Evolutionary conservation across 2,888 invertebrate genomes (phyloP).

Genomic region (Drosophila diplacantha): DNA sequence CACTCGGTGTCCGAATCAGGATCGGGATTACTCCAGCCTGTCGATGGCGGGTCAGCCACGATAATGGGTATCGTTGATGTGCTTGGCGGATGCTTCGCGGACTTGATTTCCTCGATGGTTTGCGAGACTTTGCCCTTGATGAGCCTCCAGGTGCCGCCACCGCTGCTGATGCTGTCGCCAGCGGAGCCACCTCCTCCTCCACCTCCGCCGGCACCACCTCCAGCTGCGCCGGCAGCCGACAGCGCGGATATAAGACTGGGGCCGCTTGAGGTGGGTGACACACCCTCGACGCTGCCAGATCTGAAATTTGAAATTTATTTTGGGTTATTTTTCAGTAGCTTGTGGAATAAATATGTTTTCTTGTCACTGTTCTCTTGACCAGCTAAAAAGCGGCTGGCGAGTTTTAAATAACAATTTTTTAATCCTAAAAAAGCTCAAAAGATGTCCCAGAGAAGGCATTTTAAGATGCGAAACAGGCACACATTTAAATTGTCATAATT

Average conservation of each 20-base stretch:
- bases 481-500: no score
- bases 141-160: constrained; percentile 76
- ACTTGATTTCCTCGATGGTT: constrained; percentile 78
- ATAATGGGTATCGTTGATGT: constrained; percentile 54
- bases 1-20: constrained; percentile 75
- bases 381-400: no score
- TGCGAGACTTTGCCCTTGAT: constrained; percentile 78
- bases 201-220: constrained; percentile 19
- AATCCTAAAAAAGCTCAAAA: no score
- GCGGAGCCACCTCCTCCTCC: constrained; percentile 16
- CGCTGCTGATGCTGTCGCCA: constrained; percentile 54
- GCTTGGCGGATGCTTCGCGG: constrained; percentile 69
- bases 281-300: constrained; percentile 76
- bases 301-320: constrained; percentile 56
- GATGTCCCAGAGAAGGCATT: no score
- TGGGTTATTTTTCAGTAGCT: background rate
- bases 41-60: constrained; percentile 50
- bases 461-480: no score
- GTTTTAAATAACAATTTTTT: no score
- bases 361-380: constrained; percentile 4
- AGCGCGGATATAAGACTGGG: constrained; percentile 66
- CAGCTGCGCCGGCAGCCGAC: constrained; percentile 45
- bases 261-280: constrained; percentile 68
- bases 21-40: constrained; percentile 58
- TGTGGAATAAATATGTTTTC: background rate